Evolutionary conservation across 2,797 vertebrate species (phyloP), one percentile per base, ranked within the genome.

Genomic region (Synanceia verrucosa): DNA sequence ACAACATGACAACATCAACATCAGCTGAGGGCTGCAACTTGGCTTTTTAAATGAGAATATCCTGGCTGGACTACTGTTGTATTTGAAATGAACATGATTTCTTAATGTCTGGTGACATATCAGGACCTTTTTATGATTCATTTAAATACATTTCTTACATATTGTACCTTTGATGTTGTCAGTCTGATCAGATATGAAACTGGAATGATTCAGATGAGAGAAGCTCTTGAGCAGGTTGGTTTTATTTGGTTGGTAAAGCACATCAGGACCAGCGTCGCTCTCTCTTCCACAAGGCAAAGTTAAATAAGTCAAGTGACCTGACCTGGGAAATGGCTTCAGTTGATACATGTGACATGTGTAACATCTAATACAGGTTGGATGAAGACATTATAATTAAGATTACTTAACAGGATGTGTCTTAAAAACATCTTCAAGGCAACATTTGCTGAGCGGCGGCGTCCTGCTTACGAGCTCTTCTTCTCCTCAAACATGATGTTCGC

Each of bases 401-500:
- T 53, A 81, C 70, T 63, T 69, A 82, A 74, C 65, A 73, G 58
- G 56, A 62, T 82, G 56, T 65, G 72, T 79, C n/a, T n/a, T 75
- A 80, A 82, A 87, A 76, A 83, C 75, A 75, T 74, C n/a, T 82
- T 76, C 66, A 94, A 93, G 92, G 92, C 92, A 92, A 91, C 88
- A 58, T 88, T 86, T 88, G 80, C 84, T 81, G 70, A 46, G 52
- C 36, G 56, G 63, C 55, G 71, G n/a, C 19, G n/a, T 76, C 66
- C 10, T 61, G 59, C 78, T 81, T 96, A 99, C 72, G 92, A 89
- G 85, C 93, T 95, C 88, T 99, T 99, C 93, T 99, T 99, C 83
- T 99, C 97, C 44, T 99, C 97, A 19, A 97, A 96, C 7, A 99
- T 93, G 60, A 99, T 68, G 86, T 96, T 97, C 77, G 97, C 96